phyloP scores from a whole-genome alignment of 1,140 invertebrate species.

The Cylas formicarius region DNA sequence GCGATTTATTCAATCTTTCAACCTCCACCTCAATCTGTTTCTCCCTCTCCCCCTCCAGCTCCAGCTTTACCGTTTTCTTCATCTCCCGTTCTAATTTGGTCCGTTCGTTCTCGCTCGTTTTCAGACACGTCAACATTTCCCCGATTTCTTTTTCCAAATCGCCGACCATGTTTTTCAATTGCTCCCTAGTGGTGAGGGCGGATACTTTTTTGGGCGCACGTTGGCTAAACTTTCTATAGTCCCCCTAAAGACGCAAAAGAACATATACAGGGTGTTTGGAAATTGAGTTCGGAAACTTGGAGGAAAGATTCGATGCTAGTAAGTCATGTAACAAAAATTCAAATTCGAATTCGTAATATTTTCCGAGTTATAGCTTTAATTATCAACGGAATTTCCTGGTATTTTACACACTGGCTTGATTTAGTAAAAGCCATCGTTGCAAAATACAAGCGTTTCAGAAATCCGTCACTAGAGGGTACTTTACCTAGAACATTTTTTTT shows the following conservation, averaged over 20 bases:
- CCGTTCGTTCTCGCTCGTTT: slow-evolving; percentile 50
- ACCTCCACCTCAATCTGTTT: slow-evolving; percentile 46
- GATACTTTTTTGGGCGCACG: slow-evolving; percentile 60
- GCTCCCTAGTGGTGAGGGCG: slow-evolving; percentile 60
- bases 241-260: slow-evolving; percentile 9
- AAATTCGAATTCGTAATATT: too few relatives aligned
- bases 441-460: too few relatives aligned
- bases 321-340: too few relatives aligned
- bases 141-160: slow-evolving; percentile 75
- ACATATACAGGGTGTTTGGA: too few relatives aligned
- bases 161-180: slow-evolving; percentile 70
- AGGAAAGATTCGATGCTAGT: too few relatives aligned
- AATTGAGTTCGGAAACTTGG: too few relatives aligned
- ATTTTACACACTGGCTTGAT: too few relatives aligned
- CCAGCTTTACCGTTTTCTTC: slow-evolving; percentile 32
- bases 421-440: too few relatives aligned
- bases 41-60: slow-evolving; percentile 47
- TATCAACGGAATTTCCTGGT: too few relatives aligned
- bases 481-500: too few relatives aligned
- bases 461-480: too few relatives aligned
- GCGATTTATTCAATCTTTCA: slow-evolving; percentile 45
- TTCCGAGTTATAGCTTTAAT: too few relatives aligned
- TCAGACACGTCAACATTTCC: slow-evolving; percentile 56
- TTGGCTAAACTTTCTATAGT: slow-evolving; percentile 51
- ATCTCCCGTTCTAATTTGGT: slow-evolving; percentile 46